These are phyloP conservation scores for Mechanitis mazaeus DNA, from an alignment of 2,888 invertebrate species.

Conservation along the genomic window DNA sequence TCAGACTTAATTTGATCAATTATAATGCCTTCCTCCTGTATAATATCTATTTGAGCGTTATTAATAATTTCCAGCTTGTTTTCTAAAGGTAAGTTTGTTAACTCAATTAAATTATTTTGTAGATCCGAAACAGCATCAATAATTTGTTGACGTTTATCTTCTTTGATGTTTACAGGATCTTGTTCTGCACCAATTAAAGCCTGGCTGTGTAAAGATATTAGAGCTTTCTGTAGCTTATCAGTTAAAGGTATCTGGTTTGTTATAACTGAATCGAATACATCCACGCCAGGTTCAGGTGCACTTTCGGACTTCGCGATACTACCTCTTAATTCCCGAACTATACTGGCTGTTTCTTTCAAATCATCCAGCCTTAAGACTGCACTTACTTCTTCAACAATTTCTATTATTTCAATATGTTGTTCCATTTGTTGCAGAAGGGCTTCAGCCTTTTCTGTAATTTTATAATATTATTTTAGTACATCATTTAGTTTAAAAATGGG, in stretches of 20 bases:
- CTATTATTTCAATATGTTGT: conserved; percentile 55
- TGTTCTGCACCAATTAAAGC: conserved; percentile 45
- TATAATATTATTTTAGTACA: conserved; percentile 12
- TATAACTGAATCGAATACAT: conserved; percentile 10
- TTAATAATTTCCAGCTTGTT: not conserved
- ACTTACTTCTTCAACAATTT: conserved; percentile 56
- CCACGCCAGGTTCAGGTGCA: conserved; percentile 12
- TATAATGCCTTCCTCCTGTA: not conserved
- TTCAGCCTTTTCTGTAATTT: conserved; percentile 45
- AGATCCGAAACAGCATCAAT: conserved; percentile 45
- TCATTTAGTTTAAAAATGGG: conserved; percentile 1
- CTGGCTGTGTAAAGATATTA: conserved; percentile 46
- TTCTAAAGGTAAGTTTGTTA: conserved; percentile 33
- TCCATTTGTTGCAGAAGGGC: conserved; percentile 50
- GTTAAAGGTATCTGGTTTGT: conserved; percentile 41
- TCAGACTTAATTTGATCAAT: not conserved
- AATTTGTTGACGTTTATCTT: conserved; percentile 43
- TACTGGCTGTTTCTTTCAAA: conserved; percentile 44
- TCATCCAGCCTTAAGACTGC: conserved; percentile 47
- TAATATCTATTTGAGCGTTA: not conserved
- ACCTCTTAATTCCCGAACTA: conserved; percentile 50
- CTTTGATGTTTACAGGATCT: conserved; percentile 36
- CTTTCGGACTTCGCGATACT: conserved; percentile 35
- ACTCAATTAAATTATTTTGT: conserved; percentile 47
- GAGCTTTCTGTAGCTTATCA: conserved; percentile 44